Evolutionary conservation across 1,140 invertebrate genomes (phyloP).

Genomic region (Lepidotrigona ventralis): DNA sequence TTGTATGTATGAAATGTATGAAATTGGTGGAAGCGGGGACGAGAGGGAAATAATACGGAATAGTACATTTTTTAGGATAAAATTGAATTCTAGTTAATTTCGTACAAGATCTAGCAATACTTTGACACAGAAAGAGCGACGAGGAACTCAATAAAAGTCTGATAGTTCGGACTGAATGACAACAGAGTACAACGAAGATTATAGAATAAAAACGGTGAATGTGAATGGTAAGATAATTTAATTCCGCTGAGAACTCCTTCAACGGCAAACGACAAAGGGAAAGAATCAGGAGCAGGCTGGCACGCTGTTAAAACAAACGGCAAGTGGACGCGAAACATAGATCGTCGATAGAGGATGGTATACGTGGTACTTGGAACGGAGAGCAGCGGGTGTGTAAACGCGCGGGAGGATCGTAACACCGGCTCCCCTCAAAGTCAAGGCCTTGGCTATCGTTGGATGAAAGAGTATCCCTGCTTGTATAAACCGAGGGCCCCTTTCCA

Average conservation of each 20-base stretch:
- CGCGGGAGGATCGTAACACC: constrained; percentile 34
- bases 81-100: no score
- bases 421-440: constrained; percentile 66
- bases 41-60: no score
- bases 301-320: not conserved
- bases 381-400: constrained; percentile 41
- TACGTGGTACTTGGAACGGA: not conserved
- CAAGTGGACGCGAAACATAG: constrained; percentile 5
- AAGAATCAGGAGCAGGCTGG: not conserved
- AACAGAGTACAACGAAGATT: not conserved
- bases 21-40: no score
- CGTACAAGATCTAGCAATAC: no score
- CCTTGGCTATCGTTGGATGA: constrained; percentile 70
- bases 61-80: no score
- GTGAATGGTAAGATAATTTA: not conserved
- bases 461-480: constrained; percentile 66
- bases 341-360: not conserved
- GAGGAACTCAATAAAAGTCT: not conserved
- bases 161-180: not conserved
- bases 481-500: constrained; percentile 71
- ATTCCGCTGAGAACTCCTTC: not conserved
- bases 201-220: no score
- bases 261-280: not conserved
- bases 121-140: not conserved
- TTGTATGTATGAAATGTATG: no score